phyloP scores from a whole-genome alignment of 2,113 vertebrate genomes.

The Callipepla californica region DNA sequence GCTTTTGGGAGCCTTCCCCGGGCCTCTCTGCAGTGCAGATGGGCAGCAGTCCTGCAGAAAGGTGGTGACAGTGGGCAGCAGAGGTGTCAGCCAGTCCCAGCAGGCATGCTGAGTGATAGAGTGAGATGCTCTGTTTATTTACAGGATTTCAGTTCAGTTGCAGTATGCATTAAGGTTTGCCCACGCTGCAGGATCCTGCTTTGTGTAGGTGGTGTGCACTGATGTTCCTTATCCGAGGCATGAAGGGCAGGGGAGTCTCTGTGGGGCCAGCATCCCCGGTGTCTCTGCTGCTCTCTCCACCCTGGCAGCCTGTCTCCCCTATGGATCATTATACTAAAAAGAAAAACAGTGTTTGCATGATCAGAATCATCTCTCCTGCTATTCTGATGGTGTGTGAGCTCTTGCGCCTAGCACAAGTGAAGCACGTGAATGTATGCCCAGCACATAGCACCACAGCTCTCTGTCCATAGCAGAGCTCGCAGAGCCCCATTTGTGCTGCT shows the following conservation, averaged over 20 bases:
- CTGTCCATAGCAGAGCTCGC: neutral
- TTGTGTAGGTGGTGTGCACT: neutral
- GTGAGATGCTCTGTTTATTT: neutral
- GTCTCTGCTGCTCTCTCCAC: neutral
- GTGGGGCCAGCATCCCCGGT: rapidly evolving
- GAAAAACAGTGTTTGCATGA: neutral
- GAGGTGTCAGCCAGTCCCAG: neutral
- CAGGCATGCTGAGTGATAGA: neutral
- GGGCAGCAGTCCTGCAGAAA: rapidly evolving
- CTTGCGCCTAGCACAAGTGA: neutral
- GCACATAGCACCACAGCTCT: neutral
- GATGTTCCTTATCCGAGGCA: rapidly evolving
- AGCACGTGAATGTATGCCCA: neutral
- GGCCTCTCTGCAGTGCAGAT: neutral
- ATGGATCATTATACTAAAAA: rapidly evolving
- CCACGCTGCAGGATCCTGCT: neutral
- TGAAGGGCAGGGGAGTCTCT: rapidly evolving
- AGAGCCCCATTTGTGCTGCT: neutral
- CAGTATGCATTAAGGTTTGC: rapidly evolving
- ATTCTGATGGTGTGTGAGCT: rapidly evolving
- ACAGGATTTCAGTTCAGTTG: neutral
- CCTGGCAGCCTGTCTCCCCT: neutral
- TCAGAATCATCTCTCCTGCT: neutral
- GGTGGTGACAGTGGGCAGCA: rapidly evolving
- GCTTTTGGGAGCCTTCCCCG: rapidly evolving